Conservation (phyloP, 2,113 vertebrate species). For the Orthochromis indermauri region DNA sequence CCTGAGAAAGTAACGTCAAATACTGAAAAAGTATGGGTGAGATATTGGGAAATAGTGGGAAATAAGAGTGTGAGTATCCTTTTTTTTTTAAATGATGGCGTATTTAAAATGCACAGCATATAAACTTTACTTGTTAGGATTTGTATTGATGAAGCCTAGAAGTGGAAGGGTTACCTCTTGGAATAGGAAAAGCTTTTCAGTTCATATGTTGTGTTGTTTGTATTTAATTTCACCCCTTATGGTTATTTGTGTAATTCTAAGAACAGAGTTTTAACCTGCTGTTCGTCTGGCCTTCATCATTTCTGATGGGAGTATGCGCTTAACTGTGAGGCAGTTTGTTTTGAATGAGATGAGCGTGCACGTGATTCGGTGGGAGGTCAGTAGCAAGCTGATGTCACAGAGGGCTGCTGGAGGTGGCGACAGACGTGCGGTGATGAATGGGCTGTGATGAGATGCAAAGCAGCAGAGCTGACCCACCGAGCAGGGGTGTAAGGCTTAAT, state of each 20-base stretch:
- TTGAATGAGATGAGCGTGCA: neutral
- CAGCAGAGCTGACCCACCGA: constrained; percentile 29
- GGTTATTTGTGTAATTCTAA: neutral
- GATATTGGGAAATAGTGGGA: neutral
- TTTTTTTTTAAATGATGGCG: fast-evolving
- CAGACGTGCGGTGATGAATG: constrained; percentile 50
- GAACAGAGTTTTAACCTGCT: neutral
- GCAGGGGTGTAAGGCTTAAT: constrained; percentile 29
- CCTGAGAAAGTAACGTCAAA: fast-evolving
- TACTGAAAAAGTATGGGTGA: neutral
- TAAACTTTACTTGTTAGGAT: neutral
- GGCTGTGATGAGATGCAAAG: constrained; percentile 58
- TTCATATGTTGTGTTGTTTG: fast-evolving
- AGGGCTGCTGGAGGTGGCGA: constrained; percentile 25
- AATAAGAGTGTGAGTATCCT: neutral
- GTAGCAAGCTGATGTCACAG: constrained; percentile 12
- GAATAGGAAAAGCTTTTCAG: fast-evolving
- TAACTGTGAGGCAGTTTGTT: neutral
- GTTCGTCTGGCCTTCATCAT: neutral
- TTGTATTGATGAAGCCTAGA: neutral
- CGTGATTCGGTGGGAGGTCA: constrained; percentile 16
- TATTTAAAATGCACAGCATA: neutral
- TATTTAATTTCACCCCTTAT: fast-evolving
- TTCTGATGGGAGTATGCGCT: neutral
- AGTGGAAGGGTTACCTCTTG: neutral